Conservation (phyloP, 2,797 vertebrate genomes). For the Sebastes nivosus region DNA sequence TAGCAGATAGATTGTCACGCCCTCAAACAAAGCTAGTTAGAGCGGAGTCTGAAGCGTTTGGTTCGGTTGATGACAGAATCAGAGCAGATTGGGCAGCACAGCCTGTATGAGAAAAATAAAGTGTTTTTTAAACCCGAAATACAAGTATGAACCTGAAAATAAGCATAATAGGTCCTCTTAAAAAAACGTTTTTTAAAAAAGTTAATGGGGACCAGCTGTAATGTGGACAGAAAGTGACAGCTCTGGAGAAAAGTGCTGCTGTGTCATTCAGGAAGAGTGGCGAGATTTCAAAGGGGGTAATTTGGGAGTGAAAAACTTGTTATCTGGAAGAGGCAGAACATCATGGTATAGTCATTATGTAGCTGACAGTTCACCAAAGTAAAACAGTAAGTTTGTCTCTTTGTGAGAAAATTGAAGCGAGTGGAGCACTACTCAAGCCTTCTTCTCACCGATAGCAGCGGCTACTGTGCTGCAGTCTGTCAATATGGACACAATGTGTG, state of each 20-base stretch:
- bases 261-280: constrained; percentile 25
- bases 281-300: neutral
- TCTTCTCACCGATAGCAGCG: neutral
- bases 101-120: neutral
- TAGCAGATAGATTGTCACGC: neutral
- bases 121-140: neutral
- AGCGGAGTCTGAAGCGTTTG: neutral
- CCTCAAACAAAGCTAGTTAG: neutral
- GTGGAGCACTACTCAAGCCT: neutral
- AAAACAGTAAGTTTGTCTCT: neutral
- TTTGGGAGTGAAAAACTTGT: neutral
- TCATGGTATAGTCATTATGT: neutral
- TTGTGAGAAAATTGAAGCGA: constrained; percentile 5
- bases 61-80: neutral
- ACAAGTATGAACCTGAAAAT: constrained; percentile 18
- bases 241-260: constrained; percentile 30
- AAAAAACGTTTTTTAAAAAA: neutral
- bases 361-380: neutral
- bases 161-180: neutral
- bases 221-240: constrained; percentile 43
- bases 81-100: neutral
- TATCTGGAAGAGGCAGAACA: neutral
- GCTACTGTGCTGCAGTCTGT: neutral
- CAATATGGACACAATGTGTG: neutral
- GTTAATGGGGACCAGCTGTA: constrained; percentile 61